Conservation (phyloP, 64 coral and sea anemone species). For the Montipora foliosa region DNA sequence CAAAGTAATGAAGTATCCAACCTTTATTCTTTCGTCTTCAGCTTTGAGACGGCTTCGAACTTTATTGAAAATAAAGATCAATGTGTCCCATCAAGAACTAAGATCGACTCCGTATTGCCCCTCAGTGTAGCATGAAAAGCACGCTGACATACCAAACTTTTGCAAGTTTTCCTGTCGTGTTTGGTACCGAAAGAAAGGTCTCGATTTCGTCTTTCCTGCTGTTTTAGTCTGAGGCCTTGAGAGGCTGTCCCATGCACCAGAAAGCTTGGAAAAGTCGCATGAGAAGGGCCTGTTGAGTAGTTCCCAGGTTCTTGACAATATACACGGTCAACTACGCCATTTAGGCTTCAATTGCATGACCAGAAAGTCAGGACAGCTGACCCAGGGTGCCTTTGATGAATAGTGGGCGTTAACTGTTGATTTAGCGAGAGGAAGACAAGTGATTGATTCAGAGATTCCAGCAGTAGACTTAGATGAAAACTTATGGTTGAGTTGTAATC, state of each 20-base stretch:
- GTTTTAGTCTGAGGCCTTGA: constrained; percentile 23
- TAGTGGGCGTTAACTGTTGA: no score
- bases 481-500: no score
- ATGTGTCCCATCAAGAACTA: constrained; percentile 3
- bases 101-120: constrained; percentile 23
- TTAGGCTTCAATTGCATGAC: constrained; percentile 70
- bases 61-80: constrained; percentile 65
- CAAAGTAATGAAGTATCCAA: constrained; percentile 27
- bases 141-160: neutral
- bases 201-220: constrained; percentile 70
- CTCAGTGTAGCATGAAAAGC: constrained; percentile 1
- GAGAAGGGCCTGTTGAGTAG: constrained; percentile 50
- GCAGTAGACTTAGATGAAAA: no score
- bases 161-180: constrained; percentile 50
- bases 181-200: constrained; percentile 57
- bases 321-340: constrained; percentile 63
- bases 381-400: neutral
- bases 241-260: constrained; percentile 55
- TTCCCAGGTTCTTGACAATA: constrained; percentile 52
- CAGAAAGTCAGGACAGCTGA: constrained; percentile 52
- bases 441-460: no score
- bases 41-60: constrained; percentile 15
- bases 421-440: no score
- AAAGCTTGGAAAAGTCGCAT: constrained; percentile 31
- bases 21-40: constrained; percentile 14